Percentiles rank a stretch among this genome's conserved stretches.
These are phyloP conservation scores for Euplexia lucipara DNA, from an alignment of 2,888 invertebrate species.

Conservation along the genomic window DNA sequence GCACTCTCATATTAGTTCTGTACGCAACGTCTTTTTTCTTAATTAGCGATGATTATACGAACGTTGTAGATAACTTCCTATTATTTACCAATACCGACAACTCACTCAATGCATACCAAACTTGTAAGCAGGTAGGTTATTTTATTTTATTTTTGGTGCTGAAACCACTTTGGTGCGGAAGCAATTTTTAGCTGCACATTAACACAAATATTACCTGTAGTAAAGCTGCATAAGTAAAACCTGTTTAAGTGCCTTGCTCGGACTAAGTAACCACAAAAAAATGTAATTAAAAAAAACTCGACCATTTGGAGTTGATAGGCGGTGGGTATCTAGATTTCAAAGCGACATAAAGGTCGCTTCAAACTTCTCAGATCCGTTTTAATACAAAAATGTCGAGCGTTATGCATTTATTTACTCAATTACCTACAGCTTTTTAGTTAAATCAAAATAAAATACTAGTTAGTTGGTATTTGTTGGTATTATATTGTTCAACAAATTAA, in stretches of 20 bases:
- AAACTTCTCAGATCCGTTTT: constrained; percentile 19
- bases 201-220: constrained; percentile 9
- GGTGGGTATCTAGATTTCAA: not conserved
- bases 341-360: constrained; percentile 1
- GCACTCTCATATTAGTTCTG: not conserved
- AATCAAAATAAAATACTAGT: not conserved
- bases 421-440: not conserved
- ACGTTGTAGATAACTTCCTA: constrained; percentile 28
- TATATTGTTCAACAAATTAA: too few species aligned
- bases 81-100: constrained; percentile 23
- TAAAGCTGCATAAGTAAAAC: constrained; percentile 19
- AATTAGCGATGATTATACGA: not conserved
- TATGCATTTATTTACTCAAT: not conserved
- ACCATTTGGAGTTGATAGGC: too few species aligned
- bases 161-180: constrained; percentile 48
- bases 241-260: constrained; percentile 16
- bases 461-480: too few species aligned
- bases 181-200: constrained; percentile 24
- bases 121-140: not conserved
- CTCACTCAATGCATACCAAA: constrained; percentile 8
- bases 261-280: not conserved
- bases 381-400: not conserved
- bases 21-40: not conserved
- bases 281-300: constrained; percentile 1
- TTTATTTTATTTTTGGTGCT: constrained; percentile 15